These are phyloP conservation scores for Furnarius figulus DNA, from an alignment of 2,113 vertebrate species.

Conservation along the genomic window DNA sequence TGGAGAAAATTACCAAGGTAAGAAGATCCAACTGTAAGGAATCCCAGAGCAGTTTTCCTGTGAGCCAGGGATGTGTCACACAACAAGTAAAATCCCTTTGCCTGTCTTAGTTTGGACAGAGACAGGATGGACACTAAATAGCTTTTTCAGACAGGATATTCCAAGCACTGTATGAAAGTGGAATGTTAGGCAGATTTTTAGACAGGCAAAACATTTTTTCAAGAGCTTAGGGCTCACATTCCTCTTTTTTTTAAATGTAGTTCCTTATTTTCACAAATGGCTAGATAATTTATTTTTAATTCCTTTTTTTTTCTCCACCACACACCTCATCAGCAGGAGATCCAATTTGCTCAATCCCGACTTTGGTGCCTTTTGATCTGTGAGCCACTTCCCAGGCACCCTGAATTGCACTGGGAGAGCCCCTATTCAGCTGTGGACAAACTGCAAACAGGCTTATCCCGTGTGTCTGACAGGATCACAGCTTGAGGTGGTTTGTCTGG, in stretches of 20 bases:
- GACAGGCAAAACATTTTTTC: not conserved
- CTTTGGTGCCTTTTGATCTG: not conserved
- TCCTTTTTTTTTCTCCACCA: not conserved
- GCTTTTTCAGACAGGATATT: not conserved
- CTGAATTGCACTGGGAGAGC: not conserved
- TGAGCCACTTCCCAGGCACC: slow-evolving; percentile 1
- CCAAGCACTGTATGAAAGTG: not conserved
- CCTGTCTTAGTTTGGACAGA: not conserved
- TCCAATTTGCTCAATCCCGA: not conserved
- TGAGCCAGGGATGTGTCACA: not conserved
- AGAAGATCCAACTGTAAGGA: not conserved
- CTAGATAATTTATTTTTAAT: not conserved
- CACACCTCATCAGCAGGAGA: not conserved
- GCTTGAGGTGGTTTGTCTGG: slow-evolving; percentile 50
- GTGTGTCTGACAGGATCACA: slow-evolving; percentile 42
- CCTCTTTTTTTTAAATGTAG: not conserved
- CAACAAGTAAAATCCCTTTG: not conserved
- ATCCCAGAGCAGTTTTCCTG: not conserved
- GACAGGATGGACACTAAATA: not conserved
- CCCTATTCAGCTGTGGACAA: not conserved
- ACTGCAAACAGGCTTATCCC: slow-evolving; percentile 35
- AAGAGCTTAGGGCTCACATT: not conserved
- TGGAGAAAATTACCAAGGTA: slow-evolving; percentile 87
- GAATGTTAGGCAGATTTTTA: not conserved
- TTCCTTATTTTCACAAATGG: not conserved